Conservation (phyloP, 35 echinoderm and acorn worm species). For the Strongylocentrotus purpuratus region DNA sequence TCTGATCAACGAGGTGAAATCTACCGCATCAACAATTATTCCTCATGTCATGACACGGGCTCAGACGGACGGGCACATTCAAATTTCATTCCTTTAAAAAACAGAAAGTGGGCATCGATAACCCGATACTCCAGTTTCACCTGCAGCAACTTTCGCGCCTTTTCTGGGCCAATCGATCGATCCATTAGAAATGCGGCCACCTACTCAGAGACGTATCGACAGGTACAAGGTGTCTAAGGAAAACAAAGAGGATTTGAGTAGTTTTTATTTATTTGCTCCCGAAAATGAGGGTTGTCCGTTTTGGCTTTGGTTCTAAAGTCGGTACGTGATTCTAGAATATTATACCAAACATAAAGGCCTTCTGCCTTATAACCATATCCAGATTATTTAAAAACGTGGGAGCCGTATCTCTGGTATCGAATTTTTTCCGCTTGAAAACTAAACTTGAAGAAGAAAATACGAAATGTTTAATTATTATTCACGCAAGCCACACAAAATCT, state of each 20-base stretch:
- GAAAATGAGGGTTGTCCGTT: background rate
- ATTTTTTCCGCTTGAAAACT: too few species aligned
- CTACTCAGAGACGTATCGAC: background rate
- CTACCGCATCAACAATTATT: background rate
- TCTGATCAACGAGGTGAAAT: background rate
- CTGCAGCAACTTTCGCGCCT: background rate
- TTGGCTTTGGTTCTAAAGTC: background rate
- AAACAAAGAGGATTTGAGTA: background rate
- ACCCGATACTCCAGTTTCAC: conserved; percentile 8
- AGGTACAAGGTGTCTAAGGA: background rate
- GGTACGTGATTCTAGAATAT: too few species aligned
- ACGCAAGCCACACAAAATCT: too few species aligned
- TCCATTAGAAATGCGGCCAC: background rate
- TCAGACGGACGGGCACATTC: background rate
- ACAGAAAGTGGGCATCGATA: background rate
- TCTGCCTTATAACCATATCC: too few species aligned
- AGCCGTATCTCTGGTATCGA: too few species aligned
- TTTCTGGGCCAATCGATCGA: conserved; percentile 1
- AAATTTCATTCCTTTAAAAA: conserved; percentile 8
- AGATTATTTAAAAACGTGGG: too few species aligned
- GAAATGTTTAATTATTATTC: too few species aligned
- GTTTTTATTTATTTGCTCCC: background rate
- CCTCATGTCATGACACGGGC: background rate
- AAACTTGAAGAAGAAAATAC: too few species aligned
- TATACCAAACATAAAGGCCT: too few species aligned